Conservation (phyloP, 2,113 vertebrate genomes). For the Menidia beryllina region DNA sequence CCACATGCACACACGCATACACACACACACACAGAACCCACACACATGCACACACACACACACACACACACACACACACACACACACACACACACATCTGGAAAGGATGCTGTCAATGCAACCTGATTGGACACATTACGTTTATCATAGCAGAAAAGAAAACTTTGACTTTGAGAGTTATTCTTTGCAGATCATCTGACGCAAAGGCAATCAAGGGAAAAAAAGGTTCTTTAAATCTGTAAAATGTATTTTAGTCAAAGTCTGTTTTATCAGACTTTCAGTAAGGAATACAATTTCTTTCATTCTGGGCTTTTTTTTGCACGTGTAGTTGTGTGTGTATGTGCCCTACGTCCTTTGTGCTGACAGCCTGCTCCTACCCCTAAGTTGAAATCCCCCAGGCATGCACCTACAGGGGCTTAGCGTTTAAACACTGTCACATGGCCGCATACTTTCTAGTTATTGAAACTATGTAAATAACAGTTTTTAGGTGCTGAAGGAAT, state of each 20-base stretch:
- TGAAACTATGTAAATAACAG: slow-evolving; percentile 11
- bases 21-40: background rate
- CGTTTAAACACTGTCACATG: slow-evolving; percentile 76
- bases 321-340: background rate
- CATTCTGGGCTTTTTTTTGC: background rate
- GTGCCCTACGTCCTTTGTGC: slow-evolving; percentile 46
- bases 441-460: slow-evolving; percentile 54
- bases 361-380: slow-evolving; percentile 45
- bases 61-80: slow-evolving; percentile 22
- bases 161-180: too few species aligned
- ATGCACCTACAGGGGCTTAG: slow-evolving; percentile 59
- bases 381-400: slow-evolving; percentile 51
- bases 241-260: too few species aligned
- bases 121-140: slow-evolving; percentile 19
- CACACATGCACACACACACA: slow-evolving; percentile 25
- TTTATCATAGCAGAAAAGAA: slow-evolving; percentile 10
- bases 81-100: slow-evolving; percentile 21
- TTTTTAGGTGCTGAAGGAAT: slow-evolving; percentile 23
- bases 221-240: too few species aligned
- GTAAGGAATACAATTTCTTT: slow-evolving; percentile 8
- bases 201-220: too few species aligned
- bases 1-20: background rate
- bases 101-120: slow-evolving; percentile 17
- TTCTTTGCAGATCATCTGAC: too few species aligned
- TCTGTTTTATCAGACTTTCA: background rate